Base-by-base conservation (phyloP, 64 coral and sea anemone genomes). In the Stylophora pistillata region DNA sequence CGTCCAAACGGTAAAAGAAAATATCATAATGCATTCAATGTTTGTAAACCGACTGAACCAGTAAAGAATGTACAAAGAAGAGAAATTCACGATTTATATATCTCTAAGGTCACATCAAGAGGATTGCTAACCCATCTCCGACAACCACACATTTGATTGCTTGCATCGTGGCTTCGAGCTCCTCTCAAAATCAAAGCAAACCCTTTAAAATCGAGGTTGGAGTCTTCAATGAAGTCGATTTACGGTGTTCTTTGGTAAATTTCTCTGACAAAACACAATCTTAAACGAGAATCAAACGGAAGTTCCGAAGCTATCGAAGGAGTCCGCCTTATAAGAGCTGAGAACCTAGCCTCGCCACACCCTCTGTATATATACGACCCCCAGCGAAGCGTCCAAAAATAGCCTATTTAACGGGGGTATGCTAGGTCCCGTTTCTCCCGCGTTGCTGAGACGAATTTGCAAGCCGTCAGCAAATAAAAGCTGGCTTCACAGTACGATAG, bases 71-170 rank as follows among this genome's bases (percentile, higher is more conserved):
- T 23, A 69, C 21, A 52, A 2, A 9, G 41, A 53, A 23, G 53
- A 5, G 33, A 55, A 66, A 70, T 53, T 69, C 47, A 27, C 34
- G n/a, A 69, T 32, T 14, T 13, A 47, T 3, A 55, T 14, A 84
- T 84, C 59, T 33, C 11, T 9, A 68, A 65, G 33, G 62, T 84
- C 34, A 84, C 16, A 53, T 7, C 23, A 11, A n/a, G 5, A 84
- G 34, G 56, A 79, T 32, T 56, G 37, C 34, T 20, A 59, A 96
- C 95, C 95, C 95, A 86, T 96, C 95, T 88, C 95, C 95, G 10
- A 96, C 95, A 53, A 96, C 95, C 41, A 96, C 95, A 81, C 95
- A 96, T 73, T 96, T 96, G 87, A 96, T 96, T 55, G 95, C 95
- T 70, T 96, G 95, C 95, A 96, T 96, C 58, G 30, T 41, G 90